These are phyloP conservation scores for Cotesia vestalis DNA, from an alignment of 1,140 invertebrate genomes.

Conservation along the genomic window DNA sequence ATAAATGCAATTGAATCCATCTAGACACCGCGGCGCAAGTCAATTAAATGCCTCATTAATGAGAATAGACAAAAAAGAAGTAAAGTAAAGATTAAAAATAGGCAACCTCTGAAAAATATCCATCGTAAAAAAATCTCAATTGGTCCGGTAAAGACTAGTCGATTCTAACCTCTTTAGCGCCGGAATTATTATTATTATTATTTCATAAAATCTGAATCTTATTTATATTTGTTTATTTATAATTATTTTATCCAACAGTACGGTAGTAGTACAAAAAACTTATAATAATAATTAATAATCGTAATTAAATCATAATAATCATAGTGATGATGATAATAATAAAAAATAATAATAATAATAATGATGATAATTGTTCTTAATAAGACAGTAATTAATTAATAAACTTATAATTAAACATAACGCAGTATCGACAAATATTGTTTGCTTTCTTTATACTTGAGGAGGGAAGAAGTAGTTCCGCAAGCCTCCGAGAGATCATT, in stretches of 20 bases:
- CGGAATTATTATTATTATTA: slow-evolving; percentile 37
- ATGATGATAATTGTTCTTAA: slow-evolving; percentile 30
- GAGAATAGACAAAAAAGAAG: slow-evolving; percentile 30
- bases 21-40: no score
- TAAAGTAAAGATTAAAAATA: slow-evolving; percentile 35
- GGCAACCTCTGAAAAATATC: slow-evolving; percentile 51
- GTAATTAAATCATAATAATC: slow-evolving; percentile 42
- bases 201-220: slow-evolving; percentile 45
- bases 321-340: slow-evolving; percentile 49
- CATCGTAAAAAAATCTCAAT: slow-evolving; percentile 57
- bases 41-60: slow-evolving; percentile 9
- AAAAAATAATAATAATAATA: slow-evolving; percentile 34
- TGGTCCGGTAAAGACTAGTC: slow-evolving; percentile 64
- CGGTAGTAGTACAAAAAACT: slow-evolving; percentile 47
- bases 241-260: slow-evolving; percentile 34
- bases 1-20: slow-evolving; percentile 4
- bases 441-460: slow-evolving; percentile 41
- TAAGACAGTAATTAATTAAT: slow-evolving; percentile 36
- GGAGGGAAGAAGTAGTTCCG: slow-evolving; percentile 16
- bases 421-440: slow-evolving; percentile 53
- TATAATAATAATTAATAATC: slow-evolving; percentile 41
- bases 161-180: slow-evolving; percentile 53
- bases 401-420: slow-evolving; percentile 38
- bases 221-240: slow-evolving; percentile 42
- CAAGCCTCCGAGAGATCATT: slow-evolving; percentile 62